Percentiles rank a stretch among this genome's conserved stretches.
Evolutionary conservation across 1,140 invertebrate species (phyloP).

Genomic region (Oedothorax gibbosus): DNA sequence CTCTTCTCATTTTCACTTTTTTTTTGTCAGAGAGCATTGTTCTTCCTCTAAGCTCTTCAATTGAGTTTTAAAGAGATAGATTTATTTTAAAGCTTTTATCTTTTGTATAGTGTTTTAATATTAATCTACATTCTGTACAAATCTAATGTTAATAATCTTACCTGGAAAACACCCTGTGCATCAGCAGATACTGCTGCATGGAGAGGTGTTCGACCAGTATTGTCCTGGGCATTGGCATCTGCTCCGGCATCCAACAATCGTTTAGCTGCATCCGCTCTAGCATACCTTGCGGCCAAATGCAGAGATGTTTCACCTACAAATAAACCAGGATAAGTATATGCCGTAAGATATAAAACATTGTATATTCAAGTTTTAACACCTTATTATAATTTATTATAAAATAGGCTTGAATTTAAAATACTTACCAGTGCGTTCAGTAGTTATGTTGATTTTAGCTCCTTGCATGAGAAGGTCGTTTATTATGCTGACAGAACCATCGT

Average conservation of each 20-base stretch:
- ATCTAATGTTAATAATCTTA: not conserved
- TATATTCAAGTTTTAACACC: not conserved
- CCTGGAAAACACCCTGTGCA: conserved; percentile 83
- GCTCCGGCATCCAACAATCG: conserved; percentile 91
- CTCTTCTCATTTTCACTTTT: no score
- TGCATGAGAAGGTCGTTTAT: conserved; percentile 91
- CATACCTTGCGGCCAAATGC: conserved; percentile 92
- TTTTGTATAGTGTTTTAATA: not conserved
- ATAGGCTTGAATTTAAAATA: no score
- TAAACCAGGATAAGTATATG: not conserved
- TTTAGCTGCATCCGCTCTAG: conserved; percentile 93
- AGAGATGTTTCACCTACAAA: conserved; percentile 83
- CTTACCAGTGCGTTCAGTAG: conserved; percentile 89
- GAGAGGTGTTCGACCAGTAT: conserved; percentile 91
- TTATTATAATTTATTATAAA: no score
- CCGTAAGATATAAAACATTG: not conserved
- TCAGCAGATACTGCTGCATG: conserved; percentile 96
- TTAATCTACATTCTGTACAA: no score
- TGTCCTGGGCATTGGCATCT: conserved; percentile 94
- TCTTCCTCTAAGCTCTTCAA: no score
- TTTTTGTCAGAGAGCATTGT: no score
- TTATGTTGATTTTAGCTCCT: conserved; percentile 91
- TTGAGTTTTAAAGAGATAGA: no score
- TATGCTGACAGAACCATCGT: conserved; percentile 72
- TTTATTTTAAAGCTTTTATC: not conserved